A percentile compares a stretch with the other conserved stretches of the same genome.
These are phyloP conservation scores for Cepaea hortensis DNA, from an alignment of 2,888 invertebrate genomes.

Conservation along the genomic window DNA sequence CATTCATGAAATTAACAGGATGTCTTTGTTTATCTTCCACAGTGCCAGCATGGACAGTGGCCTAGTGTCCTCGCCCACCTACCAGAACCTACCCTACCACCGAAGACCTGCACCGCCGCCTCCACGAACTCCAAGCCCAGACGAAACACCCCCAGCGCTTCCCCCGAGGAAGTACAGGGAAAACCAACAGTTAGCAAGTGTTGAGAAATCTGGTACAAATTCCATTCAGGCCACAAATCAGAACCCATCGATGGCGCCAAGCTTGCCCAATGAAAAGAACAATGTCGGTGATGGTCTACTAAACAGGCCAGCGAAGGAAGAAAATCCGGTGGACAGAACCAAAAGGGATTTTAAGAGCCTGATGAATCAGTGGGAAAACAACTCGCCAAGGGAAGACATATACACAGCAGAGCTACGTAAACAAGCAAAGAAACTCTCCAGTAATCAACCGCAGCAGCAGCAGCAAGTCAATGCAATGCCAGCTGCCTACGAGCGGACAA, in stretches of 20 bases:
- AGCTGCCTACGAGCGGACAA: conserved; percentile 52
- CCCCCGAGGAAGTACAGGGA: conserved; percentile 64
- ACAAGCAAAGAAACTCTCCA: conserved; percentile 73
- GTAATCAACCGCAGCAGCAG: conserved; percentile 53
- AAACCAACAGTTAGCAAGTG: conserved; percentile 30
- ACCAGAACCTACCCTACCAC: conserved; percentile 59
- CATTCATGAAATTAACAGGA: no score
- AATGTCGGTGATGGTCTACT: conserved; percentile 13
- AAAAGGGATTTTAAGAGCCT: conserved; percentile 53
- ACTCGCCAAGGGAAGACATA: conserved; percentile 63
- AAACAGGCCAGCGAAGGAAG: conserved; percentile 19
- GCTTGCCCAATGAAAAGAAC: conserved; percentile 21
- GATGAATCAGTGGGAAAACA: conserved; percentile 57
- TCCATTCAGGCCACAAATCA: not conserved
- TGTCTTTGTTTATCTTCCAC: not conserved
- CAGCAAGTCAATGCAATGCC: conserved; percentile 43
- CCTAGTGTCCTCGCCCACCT: conserved; percentile 56
- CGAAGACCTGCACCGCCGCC: conserved; percentile 58
- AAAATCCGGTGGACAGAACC: conserved; percentile 47
- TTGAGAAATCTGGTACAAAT: not conserved
- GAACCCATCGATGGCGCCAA: not conserved
- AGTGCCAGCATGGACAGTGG: conserved; percentile 61
- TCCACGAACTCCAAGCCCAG: conserved; percentile 60
- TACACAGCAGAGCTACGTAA: conserved; percentile 67
- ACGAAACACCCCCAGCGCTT: conserved; percentile 64